Evolutionary conservation across 2,888 invertebrate genomes (phyloP).

Genomic region (Drosophila ochracea): DNA sequence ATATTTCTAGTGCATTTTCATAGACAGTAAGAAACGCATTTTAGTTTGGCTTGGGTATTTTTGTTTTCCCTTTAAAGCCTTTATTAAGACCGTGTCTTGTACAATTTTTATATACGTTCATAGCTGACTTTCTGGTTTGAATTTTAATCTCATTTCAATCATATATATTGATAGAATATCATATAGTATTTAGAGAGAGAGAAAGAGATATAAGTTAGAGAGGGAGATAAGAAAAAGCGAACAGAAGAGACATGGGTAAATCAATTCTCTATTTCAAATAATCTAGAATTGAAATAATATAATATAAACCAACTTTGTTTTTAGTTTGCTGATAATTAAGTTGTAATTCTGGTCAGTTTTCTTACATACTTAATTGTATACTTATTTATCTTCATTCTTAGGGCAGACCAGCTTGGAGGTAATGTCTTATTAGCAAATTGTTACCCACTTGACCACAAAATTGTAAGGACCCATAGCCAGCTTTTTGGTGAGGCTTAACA

Average conservation of each 20-base stretch:
- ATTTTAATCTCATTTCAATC: too few relatives aligned
- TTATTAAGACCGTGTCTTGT: too few relatives aligned
- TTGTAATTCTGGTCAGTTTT: neutral
- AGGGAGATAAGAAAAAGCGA: neutral
- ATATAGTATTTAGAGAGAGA: neutral
- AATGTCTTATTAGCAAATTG: neutral
- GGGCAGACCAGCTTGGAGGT: neutral
- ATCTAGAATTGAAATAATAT: neutral
- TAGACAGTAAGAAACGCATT: neutral
- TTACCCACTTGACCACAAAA: neutral
- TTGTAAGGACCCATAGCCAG: slow-evolving; percentile 1
- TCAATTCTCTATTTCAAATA: neutral
- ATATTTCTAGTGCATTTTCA: neutral
- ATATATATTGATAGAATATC: neutral
- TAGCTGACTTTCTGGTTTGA: neutral
- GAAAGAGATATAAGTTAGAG: neutral
- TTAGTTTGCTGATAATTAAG: neutral
- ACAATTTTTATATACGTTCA: too few relatives aligned
- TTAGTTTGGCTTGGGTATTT: neutral
- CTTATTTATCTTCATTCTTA: neutral
- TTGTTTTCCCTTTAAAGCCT: neutral
- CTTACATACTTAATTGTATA: neutral
- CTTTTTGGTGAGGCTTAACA: slow-evolving; percentile 3
- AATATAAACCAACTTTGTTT: fast-evolving
- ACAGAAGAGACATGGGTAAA: too few relatives aligned